phyloP scores from a whole-genome alignment of 2,113 vertebrate genomes.

The Embiotoca jacksoni region DNA sequence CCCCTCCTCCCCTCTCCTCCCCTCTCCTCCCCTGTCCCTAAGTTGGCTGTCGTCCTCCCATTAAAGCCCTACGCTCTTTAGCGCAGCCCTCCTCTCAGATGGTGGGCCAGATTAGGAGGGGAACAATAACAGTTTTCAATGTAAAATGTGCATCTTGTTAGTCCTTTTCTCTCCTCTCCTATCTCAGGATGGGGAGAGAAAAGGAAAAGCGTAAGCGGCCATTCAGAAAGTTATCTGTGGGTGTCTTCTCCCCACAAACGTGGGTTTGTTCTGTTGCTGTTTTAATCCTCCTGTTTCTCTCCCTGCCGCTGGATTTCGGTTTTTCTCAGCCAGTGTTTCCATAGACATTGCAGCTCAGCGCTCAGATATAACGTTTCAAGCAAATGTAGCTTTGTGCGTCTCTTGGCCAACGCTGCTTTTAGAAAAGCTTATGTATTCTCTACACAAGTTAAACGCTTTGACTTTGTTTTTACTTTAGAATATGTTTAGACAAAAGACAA shows the following conservation, averaged over 20 bases:
- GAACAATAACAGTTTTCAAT: slow-evolving; percentile 98
- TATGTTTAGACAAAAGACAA: not conserved
- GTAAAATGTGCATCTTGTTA: slow-evolving; percentile 97
- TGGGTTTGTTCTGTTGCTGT: slow-evolving; percentile 48
- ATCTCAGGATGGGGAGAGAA: slow-evolving; percentile 71
- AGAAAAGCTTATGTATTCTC: not conserved
- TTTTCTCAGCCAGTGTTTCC: slow-evolving; percentile 19
- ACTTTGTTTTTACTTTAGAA: not conserved
- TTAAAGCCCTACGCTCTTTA: slow-evolving; percentile 88
- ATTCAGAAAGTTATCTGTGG: slow-evolving; percentile 91
- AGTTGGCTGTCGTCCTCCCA: slow-evolving; percentile 92
- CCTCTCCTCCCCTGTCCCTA: slow-evolving; percentile 81
- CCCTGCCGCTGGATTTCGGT: slow-evolving; percentile 30
- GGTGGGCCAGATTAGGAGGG: slow-evolving; percentile 97
- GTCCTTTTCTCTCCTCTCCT: slow-evolving; percentile 72
- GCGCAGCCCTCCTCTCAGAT: slow-evolving; percentile 91
- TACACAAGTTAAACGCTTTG: not conserved
- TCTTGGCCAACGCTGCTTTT: not conserved
- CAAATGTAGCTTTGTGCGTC: not conserved
- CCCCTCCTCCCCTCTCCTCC: slow-evolving; percentile 85
- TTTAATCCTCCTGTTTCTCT: slow-evolving; percentile 68
- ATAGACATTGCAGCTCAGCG: not conserved
- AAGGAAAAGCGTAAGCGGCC: slow-evolving; percentile 66
- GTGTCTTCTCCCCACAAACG: slow-evolving; percentile 86
- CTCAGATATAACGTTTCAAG: slow-evolving; percentile 6